Evolutionary conservation across 2,797 vertebrate genomes (phyloP).

Genomic region (Carduelis carduelis): DNA sequence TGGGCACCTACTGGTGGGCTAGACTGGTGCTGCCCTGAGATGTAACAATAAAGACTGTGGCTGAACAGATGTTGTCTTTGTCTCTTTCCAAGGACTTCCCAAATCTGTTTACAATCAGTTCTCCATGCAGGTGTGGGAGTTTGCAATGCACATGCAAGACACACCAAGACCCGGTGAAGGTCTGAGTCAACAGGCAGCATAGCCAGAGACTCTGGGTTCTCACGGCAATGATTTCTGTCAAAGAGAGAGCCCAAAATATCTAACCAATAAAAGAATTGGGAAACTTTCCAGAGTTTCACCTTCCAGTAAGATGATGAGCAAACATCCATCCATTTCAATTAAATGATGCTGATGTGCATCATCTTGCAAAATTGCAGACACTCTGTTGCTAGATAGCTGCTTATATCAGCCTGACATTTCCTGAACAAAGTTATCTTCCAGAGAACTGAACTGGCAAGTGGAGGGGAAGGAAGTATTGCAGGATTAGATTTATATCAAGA

Average conservation of each 20-base stretch:
- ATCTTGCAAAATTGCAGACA: neutral
- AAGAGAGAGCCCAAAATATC: neutral
- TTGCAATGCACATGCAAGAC: neutral
- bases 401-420: conserved; percentile 39
- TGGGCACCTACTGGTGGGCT: neutral
- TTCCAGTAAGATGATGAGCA: neutral
- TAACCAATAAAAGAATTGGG: neutral
- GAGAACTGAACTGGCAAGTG: conserved; percentile 18
- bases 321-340: neutral
- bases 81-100: neutral
- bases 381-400: neutral
- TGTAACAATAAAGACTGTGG: neutral
- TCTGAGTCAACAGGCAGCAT: neutral
- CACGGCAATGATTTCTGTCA: neutral
- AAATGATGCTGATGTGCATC: neutral
- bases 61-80: neutral
- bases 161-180: neutral
- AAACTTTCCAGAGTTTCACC: neutral
- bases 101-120: neutral
- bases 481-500: conserved; percentile 52
- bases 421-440: conserved; percentile 39
- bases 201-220: neutral
- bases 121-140: neutral
- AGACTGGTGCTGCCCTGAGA: neutral
- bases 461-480: conserved; percentile 36